phyloP scores from a whole-genome alignment of 2,113 vertebrate species.

The Pedetes capensis region DNA sequence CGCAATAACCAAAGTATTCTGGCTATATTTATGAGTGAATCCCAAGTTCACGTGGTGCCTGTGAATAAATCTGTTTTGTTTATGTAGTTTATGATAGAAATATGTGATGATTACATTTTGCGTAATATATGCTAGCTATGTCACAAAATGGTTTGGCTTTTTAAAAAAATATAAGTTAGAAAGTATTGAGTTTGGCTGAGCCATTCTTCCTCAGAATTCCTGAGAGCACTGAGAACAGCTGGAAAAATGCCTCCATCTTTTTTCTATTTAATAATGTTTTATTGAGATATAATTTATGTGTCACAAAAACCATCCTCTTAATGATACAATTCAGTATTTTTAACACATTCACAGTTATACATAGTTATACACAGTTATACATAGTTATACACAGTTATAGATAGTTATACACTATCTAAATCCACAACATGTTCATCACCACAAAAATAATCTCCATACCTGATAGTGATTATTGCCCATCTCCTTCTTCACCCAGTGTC shows the following conservation, averaged over 20 bases:
- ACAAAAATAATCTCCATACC: background rate
- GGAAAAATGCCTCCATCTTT: background rate
- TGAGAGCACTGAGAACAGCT: background rate
- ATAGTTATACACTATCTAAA: background rate
- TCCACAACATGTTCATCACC: background rate
- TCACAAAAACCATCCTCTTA: background rate
- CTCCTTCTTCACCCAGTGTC: background rate
- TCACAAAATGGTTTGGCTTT: slow-evolving; percentile 11
- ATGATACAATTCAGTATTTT: background rate
- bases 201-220: background rate
- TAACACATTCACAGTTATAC: background rate
- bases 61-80: slow-evolving; percentile 46
- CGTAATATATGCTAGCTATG: background rate
- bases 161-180: slow-evolving; percentile 6
- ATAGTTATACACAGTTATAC: no score
- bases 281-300: background rate
- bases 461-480: background rate
- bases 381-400: no score
- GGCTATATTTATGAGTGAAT: background rate
- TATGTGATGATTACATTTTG: slow-evolving; percentile 14
- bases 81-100: background rate
- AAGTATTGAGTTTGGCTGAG: slow-evolving; percentile 11
- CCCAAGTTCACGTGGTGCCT: slow-evolving; percentile 11
- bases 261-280: slow-evolving; percentile 15
- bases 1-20: slow-evolving; percentile 6